Conservation (phyloP, 2,888 invertebrate species). For the Galeruca laticollis region DNA sequence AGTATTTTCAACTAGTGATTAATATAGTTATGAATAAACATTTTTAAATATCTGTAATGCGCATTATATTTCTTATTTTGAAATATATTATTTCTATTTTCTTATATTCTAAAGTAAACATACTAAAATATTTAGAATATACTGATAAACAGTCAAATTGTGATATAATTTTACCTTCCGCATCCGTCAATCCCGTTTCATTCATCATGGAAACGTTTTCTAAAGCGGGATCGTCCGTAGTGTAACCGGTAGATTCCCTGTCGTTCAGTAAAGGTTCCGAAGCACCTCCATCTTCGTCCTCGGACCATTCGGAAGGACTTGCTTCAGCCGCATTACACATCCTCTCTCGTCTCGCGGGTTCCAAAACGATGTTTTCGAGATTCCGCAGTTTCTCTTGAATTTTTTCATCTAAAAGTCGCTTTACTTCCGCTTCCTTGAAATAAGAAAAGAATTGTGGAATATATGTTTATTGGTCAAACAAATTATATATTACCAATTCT, state of each 20-base stretch:
- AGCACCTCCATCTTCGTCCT: conserved; percentile 75
- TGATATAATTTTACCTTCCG: conserved; percentile 73
- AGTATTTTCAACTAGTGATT: no score
- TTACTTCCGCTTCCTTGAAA: conserved; percentile 68
- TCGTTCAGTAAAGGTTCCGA: conserved; percentile 71
- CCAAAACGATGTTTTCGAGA: conserved; percentile 53
- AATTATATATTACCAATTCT: conserved; percentile 60
- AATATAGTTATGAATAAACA: no score
- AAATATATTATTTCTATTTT: no score
- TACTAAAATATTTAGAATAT: no score
- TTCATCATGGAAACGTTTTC: conserved; percentile 88
- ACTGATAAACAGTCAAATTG: no score
- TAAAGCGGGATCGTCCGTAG: conserved; percentile 88
- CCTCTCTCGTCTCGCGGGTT: conserved; percentile 39
- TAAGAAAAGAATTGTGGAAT: background rate
- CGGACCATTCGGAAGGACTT: conserved; percentile 88
- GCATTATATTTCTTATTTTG: no score
- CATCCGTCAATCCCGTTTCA: conserved; percentile 88
- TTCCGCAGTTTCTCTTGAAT: conserved; percentile 64
- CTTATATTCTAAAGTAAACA: no score
- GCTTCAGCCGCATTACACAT: conserved; percentile 68
- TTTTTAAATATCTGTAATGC: no score
- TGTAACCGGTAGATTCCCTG: conserved; percentile 81
- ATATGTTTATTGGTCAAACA: background rate
- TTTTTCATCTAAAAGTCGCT: conserved; percentile 67